A percentile compares a stretch with the other conserved stretches of the same genome.
These are phyloP conservation scores for Onychorhynchus coronatus DNA, from an alignment of 2,113 vertebrate genomes.

Conservation along the genomic window DNA sequence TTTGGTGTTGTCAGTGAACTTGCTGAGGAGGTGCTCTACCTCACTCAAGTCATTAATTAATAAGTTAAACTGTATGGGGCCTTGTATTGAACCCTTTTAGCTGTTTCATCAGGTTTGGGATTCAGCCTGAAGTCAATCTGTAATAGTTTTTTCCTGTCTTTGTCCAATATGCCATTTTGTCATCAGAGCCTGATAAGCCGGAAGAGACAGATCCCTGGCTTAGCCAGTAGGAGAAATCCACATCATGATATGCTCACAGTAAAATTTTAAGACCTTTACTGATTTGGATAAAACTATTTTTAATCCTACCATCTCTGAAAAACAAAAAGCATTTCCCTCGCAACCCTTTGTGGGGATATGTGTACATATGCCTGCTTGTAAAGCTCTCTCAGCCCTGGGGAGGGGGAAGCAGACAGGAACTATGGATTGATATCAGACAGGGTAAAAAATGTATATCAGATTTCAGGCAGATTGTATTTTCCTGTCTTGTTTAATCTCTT, in stretches of 20 bases:
- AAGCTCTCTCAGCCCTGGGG: background rate
- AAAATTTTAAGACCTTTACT: background rate
- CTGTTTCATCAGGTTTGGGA: background rate
- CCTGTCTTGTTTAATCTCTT: background rate
- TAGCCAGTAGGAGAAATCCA: background rate
- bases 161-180: background rate
- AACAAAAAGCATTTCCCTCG: background rate
- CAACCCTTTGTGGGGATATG: background rate
- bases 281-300: background rate
- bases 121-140: background rate
- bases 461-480: conserved; percentile 16
- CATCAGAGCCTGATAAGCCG: background rate
- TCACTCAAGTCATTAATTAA: background rate
- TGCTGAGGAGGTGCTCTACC: background rate
- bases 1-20: background rate
- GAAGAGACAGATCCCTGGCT: background rate
- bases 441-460: background rate
- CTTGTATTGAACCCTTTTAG: background rate
- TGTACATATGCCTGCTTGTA: background rate
- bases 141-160: background rate
- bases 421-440: background rate
- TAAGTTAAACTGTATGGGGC: background rate
- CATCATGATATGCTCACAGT: background rate
- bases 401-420: background rate
- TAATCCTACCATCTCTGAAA: background rate